Conservation (phyloP, 2,113 vertebrate genomes). For the Atractosteus spatula region DNA sequence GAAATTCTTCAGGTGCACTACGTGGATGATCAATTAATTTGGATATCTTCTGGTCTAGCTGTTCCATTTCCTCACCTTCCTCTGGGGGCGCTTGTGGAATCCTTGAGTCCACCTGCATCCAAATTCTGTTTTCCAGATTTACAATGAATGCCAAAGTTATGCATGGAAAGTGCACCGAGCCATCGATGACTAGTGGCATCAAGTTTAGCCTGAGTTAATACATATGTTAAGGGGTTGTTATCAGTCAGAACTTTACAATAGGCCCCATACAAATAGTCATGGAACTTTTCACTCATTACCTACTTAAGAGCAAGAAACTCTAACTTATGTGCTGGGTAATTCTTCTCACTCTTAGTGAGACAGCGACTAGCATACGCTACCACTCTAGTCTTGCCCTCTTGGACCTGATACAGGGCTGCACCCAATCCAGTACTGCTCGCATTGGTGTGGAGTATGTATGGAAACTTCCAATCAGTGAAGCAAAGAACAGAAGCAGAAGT, state of each 20-base stretch:
- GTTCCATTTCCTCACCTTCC: neutral
- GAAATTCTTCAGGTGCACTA: too few relatives aligned
- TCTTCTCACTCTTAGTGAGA: neutral
- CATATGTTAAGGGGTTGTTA: neutral
- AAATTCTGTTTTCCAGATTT: neutral
- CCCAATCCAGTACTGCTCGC: neutral
- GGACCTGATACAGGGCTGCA: neutral
- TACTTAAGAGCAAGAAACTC: neutral
- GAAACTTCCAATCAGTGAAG: neutral
- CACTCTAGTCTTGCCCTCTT: neutral
- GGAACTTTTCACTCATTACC: neutral
- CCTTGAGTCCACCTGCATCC: neutral
- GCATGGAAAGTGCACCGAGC: neutral
- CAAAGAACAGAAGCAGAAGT: neutral
- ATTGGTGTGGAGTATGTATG: neutral
- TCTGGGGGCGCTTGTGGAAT: too few relatives aligned
- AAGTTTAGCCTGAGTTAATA: neutral
- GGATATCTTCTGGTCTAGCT: neutral
- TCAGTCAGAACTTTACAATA: neutral
- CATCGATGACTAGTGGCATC: neutral
- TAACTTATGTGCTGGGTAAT: neutral
- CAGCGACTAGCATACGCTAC: neutral
- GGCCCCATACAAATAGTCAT: slow-evolving; percentile 1
- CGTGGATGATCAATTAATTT: neutral
- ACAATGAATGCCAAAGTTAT: neutral